Conservation (phyloP, 2,113 vertebrate genomes). For the Oncorhynchus nerka region DNA sequence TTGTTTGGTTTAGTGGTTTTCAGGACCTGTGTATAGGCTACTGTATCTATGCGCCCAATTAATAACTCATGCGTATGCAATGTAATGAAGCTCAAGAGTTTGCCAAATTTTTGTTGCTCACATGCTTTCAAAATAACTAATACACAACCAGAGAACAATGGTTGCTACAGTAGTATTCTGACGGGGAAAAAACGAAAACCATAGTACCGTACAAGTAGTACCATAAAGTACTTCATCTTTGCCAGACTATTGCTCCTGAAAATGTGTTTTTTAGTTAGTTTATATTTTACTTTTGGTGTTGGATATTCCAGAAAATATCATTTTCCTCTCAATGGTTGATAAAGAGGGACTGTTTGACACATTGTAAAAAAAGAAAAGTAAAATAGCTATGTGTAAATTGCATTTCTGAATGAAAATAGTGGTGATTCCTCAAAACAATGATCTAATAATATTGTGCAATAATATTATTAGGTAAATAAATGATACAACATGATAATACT, state of each 20-base stretch:
- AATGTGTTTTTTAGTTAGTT: slow-evolving; percentile 43
- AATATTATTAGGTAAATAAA: slow-evolving; percentile 42
- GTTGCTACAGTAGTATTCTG: slow-evolving; percentile 40
- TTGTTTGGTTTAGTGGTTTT: slow-evolving; percentile 47
- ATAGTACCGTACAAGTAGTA: slow-evolving; percentile 42
- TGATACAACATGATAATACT: slow-evolving; percentile 44
- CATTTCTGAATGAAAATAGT: slow-evolving; percentile 51
- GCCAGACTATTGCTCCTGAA: slow-evolving; percentile 46
- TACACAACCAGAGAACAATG: slow-evolving; percentile 28
- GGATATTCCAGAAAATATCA: slow-evolving; percentile 30
- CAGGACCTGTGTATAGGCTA: slow-evolving; percentile 45
- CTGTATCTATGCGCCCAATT: slow-evolving; percentile 48
- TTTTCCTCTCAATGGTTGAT: slow-evolving; percentile 41
- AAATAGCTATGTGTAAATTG: slow-evolving; percentile 31
- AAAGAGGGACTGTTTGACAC: slow-evolving; percentile 37
- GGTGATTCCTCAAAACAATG: slow-evolving; percentile 29
- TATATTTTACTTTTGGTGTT: slow-evolving; percentile 28
- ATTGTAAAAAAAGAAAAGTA: slow-evolving; percentile 38
- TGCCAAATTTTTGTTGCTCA: slow-evolving; percentile 50
- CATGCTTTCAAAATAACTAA: slow-evolving; percentile 38
- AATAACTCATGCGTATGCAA: slow-evolving; percentile 60
- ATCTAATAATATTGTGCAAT: slow-evolving; percentile 42
- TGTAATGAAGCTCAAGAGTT: slow-evolving; percentile 57
- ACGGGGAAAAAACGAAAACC: slow-evolving; percentile 21
- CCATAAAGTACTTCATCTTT: slow-evolving; percentile 25